These are phyloP conservation scores for Pteria penguin DNA, from an alignment of 2,888 invertebrate species.

Conservation along the genomic window DNA sequence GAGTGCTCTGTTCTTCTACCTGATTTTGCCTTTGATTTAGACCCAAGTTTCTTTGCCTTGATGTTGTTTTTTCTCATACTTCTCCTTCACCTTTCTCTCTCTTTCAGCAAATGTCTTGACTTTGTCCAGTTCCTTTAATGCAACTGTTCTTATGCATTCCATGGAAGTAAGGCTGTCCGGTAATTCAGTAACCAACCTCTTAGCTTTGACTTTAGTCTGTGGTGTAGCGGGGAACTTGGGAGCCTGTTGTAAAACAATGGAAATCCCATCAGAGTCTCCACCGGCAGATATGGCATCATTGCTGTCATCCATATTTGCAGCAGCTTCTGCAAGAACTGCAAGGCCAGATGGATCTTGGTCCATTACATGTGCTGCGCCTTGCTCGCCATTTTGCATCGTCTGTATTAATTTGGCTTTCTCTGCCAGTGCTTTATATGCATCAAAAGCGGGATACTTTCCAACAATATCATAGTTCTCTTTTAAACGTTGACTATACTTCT, in stretches of 20 bases:
- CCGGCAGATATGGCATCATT: neutral
- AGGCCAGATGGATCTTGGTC: neutral
- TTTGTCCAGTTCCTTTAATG: conserved; percentile 4
- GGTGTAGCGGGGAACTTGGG: neutral
- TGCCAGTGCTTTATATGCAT: neutral
- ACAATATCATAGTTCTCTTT: neutral
- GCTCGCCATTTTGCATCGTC: neutral
- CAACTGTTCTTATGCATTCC: conserved; percentile 1
- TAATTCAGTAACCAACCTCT: neutral
- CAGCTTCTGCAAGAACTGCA: neutral
- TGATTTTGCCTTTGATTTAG: neutral
- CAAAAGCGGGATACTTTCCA: neutral
- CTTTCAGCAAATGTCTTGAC: neutral
- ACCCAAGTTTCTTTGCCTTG: neutral
- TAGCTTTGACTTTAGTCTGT: neutral
- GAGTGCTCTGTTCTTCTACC: no score
- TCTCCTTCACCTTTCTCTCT: neutral
- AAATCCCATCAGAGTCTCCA: neutral
- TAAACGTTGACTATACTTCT: neutral
- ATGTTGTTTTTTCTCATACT: neutral
- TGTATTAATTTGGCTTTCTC: neutral
- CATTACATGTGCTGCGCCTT: neutral
- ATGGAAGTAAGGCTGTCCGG: neutral
- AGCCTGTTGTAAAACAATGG: neutral
- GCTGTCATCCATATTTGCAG: neutral